Conservation (phyloP, 2,888 invertebrate species). For the Caenorhabditis sp. region DNA sequence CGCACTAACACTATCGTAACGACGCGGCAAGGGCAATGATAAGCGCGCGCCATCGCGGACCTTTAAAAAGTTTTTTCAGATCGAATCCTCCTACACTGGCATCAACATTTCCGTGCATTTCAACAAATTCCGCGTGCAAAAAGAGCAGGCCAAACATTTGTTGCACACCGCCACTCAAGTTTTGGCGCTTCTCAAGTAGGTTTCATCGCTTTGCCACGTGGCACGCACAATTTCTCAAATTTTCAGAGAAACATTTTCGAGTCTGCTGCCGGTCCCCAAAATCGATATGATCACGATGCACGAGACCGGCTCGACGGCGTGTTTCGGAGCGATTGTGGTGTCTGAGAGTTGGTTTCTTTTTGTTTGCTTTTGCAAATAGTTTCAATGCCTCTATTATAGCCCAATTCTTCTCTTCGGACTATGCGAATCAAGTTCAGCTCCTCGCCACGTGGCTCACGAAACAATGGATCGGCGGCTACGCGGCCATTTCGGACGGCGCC, state of each 20-base stretch:
- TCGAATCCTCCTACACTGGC: conserved; percentile 62
- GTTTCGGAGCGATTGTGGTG: conserved; percentile 57
- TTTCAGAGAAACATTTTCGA: conserved; percentile 48
- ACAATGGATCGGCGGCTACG: conserved; percentile 64
- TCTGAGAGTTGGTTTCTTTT: conserved; percentile 40
- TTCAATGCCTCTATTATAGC: background rate
- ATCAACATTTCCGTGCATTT: conserved; percentile 57
- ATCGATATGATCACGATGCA: conserved; percentile 58
- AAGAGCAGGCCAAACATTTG: conserved; percentile 58
- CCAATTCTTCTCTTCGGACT: conserved; percentile 55
- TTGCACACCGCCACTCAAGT: conserved; percentile 60
- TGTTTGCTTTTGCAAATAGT: background rate
- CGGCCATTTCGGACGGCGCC: conserved; percentile 47
- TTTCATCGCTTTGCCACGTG: too few relatives aligned
- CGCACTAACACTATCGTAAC: too few relatives aligned
- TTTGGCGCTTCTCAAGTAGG: conserved; percentile 60
- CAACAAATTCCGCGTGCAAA: conserved; percentile 58
- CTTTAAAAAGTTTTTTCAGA: conserved; percentile 28
- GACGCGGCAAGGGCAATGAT: too few relatives aligned
- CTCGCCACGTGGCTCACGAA: conserved; percentile 55
- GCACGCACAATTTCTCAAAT: background rate
- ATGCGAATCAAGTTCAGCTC: conserved; percentile 56
- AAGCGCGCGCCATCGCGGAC: too few relatives aligned
- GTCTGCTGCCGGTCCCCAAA: conserved; percentile 47
- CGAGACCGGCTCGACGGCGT: conserved; percentile 41